Evolutionary conservation across 37 sponge, comb jelly and placozoan species (phyloP), one percentile per base, ranked within the genome.

Genomic region (Tethya wilhelma): DNA sequence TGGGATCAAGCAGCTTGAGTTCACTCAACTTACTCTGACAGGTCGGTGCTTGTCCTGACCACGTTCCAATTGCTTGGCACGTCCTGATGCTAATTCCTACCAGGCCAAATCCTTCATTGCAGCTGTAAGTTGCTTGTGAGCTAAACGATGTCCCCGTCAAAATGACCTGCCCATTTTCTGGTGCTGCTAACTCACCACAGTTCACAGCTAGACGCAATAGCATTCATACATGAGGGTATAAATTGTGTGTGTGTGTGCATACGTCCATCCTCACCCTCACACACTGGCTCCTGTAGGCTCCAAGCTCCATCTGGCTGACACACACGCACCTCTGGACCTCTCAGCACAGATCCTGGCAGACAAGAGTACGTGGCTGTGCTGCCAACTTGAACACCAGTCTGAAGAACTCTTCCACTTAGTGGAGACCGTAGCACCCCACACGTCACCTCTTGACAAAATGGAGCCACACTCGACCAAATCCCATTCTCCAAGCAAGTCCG

Each of bases 181-280:
- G n/a, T n/a, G n/a, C n/a, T n/a, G n/a, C n/a, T n/a, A n/a, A n/a
- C n/a, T n/a, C n/a, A n/a, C n/a, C n/a, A n/a, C n/a, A n/a, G n/a
- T n/a, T n/a, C n/a, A n/a, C n/a, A n/a, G n/a, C n/a, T n/a, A n/a
- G n/a, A n/a, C n/a, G n/a, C n/a, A n/a, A n/a, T n/a, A n/a, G n/a
- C n/a, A n/a, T n/a, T n/a, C n/a, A n/a, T n/a, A n/a, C n/a, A n/a
- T n/a, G n/a, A n/a, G n/a, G n/a, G n/a, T n/a, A n/a, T n/a, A n/a
- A n/a, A n/a, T n/a, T n/a, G n/a, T n/a, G n/a, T n/a, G n/a, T n/a
- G n/a, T n/a, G n/a, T n/a, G n/a, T n/a, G n/a, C n/a, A n/a, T n/a
- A n/a, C n/a, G n/a, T n/a, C n/a, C n/a, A n/a, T n/a, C n/a, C 89
- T 71, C 45, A 89, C 89, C 58, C 28, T 30, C 44, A 56, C 89